These are phyloP conservation scores for Eumaeus atala DNA, from an alignment of 1,140 invertebrate genomes.

Conservation along the genomic window DNA sequence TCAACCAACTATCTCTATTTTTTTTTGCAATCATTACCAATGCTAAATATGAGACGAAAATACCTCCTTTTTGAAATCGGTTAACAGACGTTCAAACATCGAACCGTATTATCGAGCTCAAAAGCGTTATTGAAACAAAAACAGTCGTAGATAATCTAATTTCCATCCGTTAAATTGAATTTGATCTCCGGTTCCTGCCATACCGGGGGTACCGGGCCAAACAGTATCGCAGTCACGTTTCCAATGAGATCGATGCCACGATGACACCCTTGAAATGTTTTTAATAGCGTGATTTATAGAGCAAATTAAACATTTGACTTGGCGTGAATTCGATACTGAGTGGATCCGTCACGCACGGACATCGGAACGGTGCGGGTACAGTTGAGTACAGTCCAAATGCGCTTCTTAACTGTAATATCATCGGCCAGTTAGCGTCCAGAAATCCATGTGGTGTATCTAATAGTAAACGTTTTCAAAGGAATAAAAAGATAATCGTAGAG, in stretches of 20 bases:
- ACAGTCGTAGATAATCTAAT: conserved; percentile 43
- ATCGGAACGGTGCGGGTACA: conserved; percentile 31
- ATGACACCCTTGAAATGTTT: conserved; percentile 72
- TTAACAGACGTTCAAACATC: too few species aligned
- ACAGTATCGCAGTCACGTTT: conserved; percentile 59
- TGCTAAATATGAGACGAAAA: too few species aligned
- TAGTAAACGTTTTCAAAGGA: too few species aligned
- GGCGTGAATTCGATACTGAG: conserved; percentile 68
- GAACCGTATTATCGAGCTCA: neutral
- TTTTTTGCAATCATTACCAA: too few species aligned
- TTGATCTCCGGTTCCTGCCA: conserved; percentile 31
- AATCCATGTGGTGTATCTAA: too few species aligned
- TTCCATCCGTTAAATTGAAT: conserved; percentile 54
- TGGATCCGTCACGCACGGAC: conserved; percentile 69
- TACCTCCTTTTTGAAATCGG: too few species aligned
- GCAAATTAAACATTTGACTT: conserved; percentile 74
- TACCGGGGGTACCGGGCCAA: conserved; percentile 25
- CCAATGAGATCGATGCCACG: conserved; percentile 61
- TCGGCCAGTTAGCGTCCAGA: too few species aligned
- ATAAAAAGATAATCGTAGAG: too few species aligned
- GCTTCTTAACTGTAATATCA: too few species aligned
- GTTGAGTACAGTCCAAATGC: conserved; percentile 27
- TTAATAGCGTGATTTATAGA: conserved; percentile 73
- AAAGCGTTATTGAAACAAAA: conserved; percentile 26
- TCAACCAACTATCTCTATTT: too few species aligned